Evolutionary conservation across 2,888 invertebrate species (phyloP), one percentile per base, ranked within the genome.

Genomic region (Lasioglossum villosulum): DNA sequence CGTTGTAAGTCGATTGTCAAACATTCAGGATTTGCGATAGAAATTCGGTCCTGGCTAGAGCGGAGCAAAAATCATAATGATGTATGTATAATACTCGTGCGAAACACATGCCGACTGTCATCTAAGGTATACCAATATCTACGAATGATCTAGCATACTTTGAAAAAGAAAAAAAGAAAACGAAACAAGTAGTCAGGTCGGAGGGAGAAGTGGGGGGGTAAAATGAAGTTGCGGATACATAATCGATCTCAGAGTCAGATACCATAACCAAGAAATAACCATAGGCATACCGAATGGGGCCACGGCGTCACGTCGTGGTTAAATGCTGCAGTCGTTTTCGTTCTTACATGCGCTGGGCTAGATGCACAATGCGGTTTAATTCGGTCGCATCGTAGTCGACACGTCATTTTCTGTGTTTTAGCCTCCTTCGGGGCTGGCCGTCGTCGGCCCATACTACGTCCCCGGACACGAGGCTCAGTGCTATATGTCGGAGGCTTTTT

Each of bases 401-500:
- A 89, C 86, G 91, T 89, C 90, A 89, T 88, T 90, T 76, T 92
- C 90, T 92, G 90, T 86, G 88, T 91, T 70, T 90, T 90, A 93
- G 92, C 94, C 95, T 94, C 94, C 94, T 93, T 88, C 94, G 94
- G 94, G 95, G 94, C 92, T 91, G 94, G 93, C 94, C 94, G 94
- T 94, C 93, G 93, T 94, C 92, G 93, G 93, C 94, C 93, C 91
- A 92, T 91, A 91, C 89, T 93, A 93, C 94, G 94, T 95, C 95
- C 95, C 95, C 95, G 95, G 95, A 95, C 95, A 95, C 95, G 95
- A 95, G 95, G 94, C 94, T 95, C 93, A 95, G 95, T 95, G 95
- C 95, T 95, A 93, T 94, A 93, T 95, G 92, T 94, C 93, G 94
- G 94, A 95, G 94, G 94, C 94, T 86, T 89, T 89, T 84, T 83